phyloP scores from a whole-genome alignment of 2,797 vertebrate genomes.

The Chiloscyllium punctatum region DNA sequence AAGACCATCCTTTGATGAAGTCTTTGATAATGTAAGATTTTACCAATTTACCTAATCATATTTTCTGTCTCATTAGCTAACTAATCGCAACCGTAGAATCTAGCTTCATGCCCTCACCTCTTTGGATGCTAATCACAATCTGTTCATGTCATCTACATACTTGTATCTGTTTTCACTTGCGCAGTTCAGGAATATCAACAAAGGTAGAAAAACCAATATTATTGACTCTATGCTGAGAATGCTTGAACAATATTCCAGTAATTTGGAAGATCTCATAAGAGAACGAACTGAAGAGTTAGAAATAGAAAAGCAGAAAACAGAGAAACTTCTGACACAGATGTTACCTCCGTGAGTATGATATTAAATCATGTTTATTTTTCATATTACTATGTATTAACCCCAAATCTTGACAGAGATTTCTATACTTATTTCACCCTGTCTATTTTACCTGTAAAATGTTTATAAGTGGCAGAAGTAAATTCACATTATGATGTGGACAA shows the following conservation, averaged over 20 bases:
- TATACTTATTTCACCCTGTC: neutral
- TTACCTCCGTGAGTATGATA: slow-evolving; percentile 68
- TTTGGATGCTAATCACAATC: neutral
- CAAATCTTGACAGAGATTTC: neutral
- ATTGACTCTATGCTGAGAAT: slow-evolving; percentile 87
- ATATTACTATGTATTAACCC: neutral
- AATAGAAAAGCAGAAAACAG: slow-evolving; percentile 86
- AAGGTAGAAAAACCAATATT: slow-evolving; percentile 83
- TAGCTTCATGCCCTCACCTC: too few species aligned
- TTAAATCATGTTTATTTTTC: neutral
- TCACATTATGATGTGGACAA: neutral
- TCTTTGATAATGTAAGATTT: slow-evolving; percentile 70
- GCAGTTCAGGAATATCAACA: slow-evolving; percentile 86
- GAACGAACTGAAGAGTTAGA: slow-evolving; percentile 84
- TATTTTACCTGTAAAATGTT: neutral
- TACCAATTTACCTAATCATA: neutral
- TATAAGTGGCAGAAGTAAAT: neutral
- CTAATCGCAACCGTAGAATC: neutral
- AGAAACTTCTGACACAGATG: slow-evolving; percentile 85
- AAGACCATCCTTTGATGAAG: slow-evolving; percentile 71
- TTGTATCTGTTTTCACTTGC: slow-evolving; percentile 41
- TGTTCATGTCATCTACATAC: neutral
- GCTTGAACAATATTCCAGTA: slow-evolving; percentile 87
- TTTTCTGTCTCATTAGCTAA: neutral
- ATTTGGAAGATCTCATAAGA: slow-evolving; percentile 80